Evolutionary conservation across 1,140 invertebrate genomes (phyloP).

Genomic region (Ylistrum balloti): DNA sequence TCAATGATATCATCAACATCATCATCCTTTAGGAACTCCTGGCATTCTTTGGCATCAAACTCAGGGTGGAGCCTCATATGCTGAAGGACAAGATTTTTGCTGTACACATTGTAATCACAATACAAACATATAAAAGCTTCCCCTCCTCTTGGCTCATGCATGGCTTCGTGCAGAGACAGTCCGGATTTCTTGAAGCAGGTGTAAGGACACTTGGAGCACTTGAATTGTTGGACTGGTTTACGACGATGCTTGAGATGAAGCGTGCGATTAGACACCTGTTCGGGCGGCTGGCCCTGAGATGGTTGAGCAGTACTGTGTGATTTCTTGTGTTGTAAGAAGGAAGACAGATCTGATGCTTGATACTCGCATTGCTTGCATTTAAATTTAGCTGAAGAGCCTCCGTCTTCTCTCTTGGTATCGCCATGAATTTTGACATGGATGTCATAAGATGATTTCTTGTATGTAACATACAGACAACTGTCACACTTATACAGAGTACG

Average conservation of each 20-base stretch:
- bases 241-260: constrained; percentile 74
- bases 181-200: constrained; percentile 72
- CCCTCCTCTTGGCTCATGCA: constrained; percentile 69
- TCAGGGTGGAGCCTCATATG: constrained; percentile 76
- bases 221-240: constrained; percentile 75
- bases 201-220: constrained; percentile 74
- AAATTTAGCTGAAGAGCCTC: constrained; percentile 64
- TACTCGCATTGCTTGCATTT: constrained; percentile 78
- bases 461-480: constrained; percentile 73
- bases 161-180: constrained; percentile 72
- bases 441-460: constrained; percentile 69
- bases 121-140: constrained; percentile 72
- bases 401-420: constrained; percentile 51
- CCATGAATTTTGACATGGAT: constrained; percentile 71
- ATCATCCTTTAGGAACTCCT: constrained; percentile 61
- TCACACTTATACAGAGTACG: constrained; percentile 69
- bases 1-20: constrained; percentile 49
- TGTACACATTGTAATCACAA: constrained; percentile 72
- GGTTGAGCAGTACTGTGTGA: constrained; percentile 59
- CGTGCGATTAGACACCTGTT: constrained; percentile 68
- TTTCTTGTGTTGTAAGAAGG: constrained; percentile 78
- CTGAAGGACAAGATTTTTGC: constrained; percentile 71
- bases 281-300: constrained; percentile 36
- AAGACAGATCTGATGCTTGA: constrained; percentile 72
- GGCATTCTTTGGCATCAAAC: constrained; percentile 72